These are phyloP conservation scores for Dryococelus australis DNA, from an alignment of 2,888 invertebrate genomes.

Conservation along the genomic window DNA sequence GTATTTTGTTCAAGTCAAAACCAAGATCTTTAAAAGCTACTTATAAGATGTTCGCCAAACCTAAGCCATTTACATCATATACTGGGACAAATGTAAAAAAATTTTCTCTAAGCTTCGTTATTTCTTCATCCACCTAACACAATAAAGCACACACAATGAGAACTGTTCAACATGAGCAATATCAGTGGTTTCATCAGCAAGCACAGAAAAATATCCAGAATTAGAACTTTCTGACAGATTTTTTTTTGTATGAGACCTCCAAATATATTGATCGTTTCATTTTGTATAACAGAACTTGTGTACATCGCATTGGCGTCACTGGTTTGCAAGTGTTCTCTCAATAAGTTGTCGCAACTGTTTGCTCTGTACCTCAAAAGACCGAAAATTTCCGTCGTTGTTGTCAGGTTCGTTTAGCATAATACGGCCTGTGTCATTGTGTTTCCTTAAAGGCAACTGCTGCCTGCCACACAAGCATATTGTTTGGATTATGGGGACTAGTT, in stretches of 20 bases:
- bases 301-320: conserved; percentile 4
- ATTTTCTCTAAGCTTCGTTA: conserved; percentile 24
- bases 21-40: neutral
- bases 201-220: too few species aligned
- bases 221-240: neutral
- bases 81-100: too few species aligned
- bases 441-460: too few species aligned
- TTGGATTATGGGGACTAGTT: conserved; percentile 31
- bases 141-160: conserved; percentile 31
- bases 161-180: conserved; percentile 29
- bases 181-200: too few species aligned
- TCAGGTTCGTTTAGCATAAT: too few species aligned
- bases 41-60: neutral
- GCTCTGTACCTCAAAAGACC: conserved; percentile 30
- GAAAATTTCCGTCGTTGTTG: conserved; percentile 29
- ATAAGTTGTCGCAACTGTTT: neutral
- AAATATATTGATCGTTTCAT: too few species aligned
- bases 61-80: conserved; percentile 27
- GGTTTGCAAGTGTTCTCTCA: conserved; percentile 19
- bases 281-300: too few species aligned
- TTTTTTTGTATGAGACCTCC: too few species aligned
- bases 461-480: conserved; percentile 25
- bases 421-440: too few species aligned
- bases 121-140: conserved; percentile 17
- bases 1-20: conserved; percentile 28